Base-by-base conservation (phyloP, 2,888 invertebrate species). In the Itoplectis maculator region DNA sequence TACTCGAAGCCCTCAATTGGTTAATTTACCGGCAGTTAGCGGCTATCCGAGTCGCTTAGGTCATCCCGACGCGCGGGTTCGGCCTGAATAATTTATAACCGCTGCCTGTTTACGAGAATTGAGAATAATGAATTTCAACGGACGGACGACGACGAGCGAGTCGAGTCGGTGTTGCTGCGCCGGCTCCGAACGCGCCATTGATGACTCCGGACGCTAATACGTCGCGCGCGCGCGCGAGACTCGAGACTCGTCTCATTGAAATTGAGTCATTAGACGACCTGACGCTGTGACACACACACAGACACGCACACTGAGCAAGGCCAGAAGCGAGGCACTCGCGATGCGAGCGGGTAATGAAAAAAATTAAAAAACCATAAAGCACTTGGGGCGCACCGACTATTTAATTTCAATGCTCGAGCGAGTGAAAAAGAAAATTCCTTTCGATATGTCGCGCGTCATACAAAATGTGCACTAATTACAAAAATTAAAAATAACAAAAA, bases 1-100 rank as follows among this genome's bases (percentile, higher is more conserved):
- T 92, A 92, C 92, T 92, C 92, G 92, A 92, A 92, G 92, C 91
- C 92, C 92, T 92, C 92, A 92, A 92, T 92, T 92, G 92, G 92
- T 91, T 92, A 92, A 92, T 92, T 92, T 91, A 92, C 90, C 91
- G 90, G 91, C 92, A 92, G 92, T 92, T 92, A 92, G 91, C 88
- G 88, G 90, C 91, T 91, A 90, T 92, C 90, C 91, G 89, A 91
- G 87, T 82, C 91, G 92, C 91, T 92, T 92, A 92, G 92, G 90
- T 92, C 92, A 92, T 92, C 89, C 90, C 88, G 90, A 91, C 90
- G 85, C 86, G 78, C 87, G 88, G 88, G 89, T 92, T 92, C 92
- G 91, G 92, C 92, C 92, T 92, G 92, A 92, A 92, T 92, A 92
- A 92, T 92, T 92, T 92, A 92, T 92, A 92, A 92, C 92, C 88